These are phyloP conservation scores for Pogonognathellus flavescens DNA, from an alignment of 1,140 invertebrate species.

Conservation along the genomic window DNA sequence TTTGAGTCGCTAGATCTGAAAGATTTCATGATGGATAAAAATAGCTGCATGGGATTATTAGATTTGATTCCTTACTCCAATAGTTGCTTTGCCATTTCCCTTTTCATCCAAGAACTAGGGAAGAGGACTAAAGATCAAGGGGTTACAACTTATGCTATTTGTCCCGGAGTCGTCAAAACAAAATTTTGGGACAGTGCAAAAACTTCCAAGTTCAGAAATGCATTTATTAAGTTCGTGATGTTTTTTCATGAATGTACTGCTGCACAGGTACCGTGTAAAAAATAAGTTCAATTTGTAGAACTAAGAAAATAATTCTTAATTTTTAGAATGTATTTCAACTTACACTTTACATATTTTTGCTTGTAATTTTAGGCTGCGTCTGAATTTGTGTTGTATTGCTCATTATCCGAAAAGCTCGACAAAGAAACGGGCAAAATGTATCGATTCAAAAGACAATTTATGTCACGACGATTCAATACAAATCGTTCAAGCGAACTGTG, in stretches of 20 bases:
- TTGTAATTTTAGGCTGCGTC: not conserved
- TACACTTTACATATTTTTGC: no score
- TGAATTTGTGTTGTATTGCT: not conserved
- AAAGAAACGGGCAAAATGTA: not conserved
- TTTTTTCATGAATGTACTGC: conserved; percentile 11
- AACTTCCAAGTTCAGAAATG: conserved; percentile 48
- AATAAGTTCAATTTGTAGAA: not conserved
- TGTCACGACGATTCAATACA: not conserved
- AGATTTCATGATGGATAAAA: conserved; percentile 47
- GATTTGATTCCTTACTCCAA: not conserved
- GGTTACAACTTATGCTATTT: conserved; percentile 26
- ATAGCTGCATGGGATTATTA: not conserved
- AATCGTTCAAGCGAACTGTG: not conserved
- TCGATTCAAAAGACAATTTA: not conserved
- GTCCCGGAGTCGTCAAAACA: conserved; percentile 50
- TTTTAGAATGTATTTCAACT: no score
- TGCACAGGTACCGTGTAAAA: not conserved
- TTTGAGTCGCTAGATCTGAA: not conserved
- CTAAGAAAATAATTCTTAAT: no score
- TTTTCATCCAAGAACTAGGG: conserved; percentile 46
- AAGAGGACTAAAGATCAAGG: conserved; percentile 14
- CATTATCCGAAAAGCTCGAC: not conserved
- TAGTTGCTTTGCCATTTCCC: conserved; percentile 1
- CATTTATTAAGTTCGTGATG: conserved; percentile 39
- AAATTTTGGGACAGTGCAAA: not conserved